These are phyloP conservation scores for Hydropsyche betteni DNA, from an alignment of 2,888 invertebrate genomes.

Conservation along the genomic window DNA sequence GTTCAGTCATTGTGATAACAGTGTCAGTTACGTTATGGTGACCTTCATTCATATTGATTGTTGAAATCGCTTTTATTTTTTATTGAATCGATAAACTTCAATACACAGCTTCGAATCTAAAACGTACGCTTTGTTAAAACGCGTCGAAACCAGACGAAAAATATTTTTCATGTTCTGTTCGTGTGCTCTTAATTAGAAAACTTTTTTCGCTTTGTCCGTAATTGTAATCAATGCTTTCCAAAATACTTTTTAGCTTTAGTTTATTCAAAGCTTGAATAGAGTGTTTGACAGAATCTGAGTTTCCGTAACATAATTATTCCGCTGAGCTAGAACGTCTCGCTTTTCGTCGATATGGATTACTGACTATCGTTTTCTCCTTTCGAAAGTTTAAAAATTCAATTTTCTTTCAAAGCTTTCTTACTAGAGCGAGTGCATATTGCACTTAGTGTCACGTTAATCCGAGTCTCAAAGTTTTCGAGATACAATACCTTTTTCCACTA, in stretches of 20 bases:
- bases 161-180: no score
- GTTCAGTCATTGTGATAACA: conserved; percentile 5
- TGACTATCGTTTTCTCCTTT: background rate
- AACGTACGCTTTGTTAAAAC: no score
- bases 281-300: no score
- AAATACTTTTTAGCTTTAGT: no score
- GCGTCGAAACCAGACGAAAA: no score
- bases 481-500: no score
- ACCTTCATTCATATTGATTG: conserved; percentile 27
- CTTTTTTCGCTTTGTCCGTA: no score
- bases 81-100: conserved; percentile 5
- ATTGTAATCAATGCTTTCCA: no score
- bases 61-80: conserved; percentile 23
- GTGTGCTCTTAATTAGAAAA: no score
- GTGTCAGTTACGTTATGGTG: conserved; percentile 2
- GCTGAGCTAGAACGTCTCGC: background rate
- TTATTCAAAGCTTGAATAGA: no score
- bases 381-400: conserved; percentile 3
- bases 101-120: background rate
- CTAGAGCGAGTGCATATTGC: conserved; percentile 16
- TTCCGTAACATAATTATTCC: background rate
- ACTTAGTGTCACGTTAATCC: background rate
- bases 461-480: no score
- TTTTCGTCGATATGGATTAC: conserved; percentile 1
- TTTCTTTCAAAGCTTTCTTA: background rate